Conservation (phyloP, 2,888 invertebrate genomes). For the Unio delphinus region DNA sequence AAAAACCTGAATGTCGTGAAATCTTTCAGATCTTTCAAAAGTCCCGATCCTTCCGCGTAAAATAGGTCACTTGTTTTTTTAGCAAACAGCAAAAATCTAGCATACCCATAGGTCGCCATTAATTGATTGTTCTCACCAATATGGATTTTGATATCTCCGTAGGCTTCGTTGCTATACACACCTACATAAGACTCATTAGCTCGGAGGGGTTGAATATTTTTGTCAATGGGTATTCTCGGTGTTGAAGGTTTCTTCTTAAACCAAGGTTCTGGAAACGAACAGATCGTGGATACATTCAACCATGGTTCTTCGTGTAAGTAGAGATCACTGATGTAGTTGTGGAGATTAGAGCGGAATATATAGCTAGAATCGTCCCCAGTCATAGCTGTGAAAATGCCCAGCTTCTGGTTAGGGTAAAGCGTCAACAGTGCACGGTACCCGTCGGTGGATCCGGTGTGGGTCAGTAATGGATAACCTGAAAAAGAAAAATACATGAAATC, state of each 20-base stretch:
- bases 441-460: slow-evolving; percentile 55
- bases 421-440: slow-evolving; percentile 56
- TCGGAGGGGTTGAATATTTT: slow-evolving; percentile 11
- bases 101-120: slow-evolving; percentile 20
- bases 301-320: slow-evolving; percentile 57
- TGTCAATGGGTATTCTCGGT: slow-evolving; percentile 6
- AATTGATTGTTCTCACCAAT: slow-evolving; percentile 9
- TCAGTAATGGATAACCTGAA: slow-evolving; percentile 48
- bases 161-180: slow-evolving; percentile 38
- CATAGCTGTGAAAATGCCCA: slow-evolving; percentile 54
- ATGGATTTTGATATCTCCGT: slow-evolving; percentile 27
- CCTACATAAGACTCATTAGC: slow-evolving; percentile 29
- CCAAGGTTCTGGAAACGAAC: slow-evolving; percentile 62
- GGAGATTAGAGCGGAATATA: slow-evolving; percentile 46
- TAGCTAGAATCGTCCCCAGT: slow-evolving; percentile 47
- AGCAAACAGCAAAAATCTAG: slow-evolving; percentile 21
- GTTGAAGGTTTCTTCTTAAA: slow-evolving; percentile 2
- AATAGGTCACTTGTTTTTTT: slow-evolving; percentile 26
- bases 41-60: slow-evolving; percentile 27
- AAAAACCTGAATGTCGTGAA: slow-evolving; percentile 18
- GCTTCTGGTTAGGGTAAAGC: slow-evolving; percentile 39
- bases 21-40: slow-evolving; percentile 10
- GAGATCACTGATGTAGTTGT: slow-evolving; percentile 54
- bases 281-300: slow-evolving; percentile 56
- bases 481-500: not conserved